phyloP scores from a whole-genome alignment of 2,888 invertebrate species.

The Rhingia campestris region DNA sequence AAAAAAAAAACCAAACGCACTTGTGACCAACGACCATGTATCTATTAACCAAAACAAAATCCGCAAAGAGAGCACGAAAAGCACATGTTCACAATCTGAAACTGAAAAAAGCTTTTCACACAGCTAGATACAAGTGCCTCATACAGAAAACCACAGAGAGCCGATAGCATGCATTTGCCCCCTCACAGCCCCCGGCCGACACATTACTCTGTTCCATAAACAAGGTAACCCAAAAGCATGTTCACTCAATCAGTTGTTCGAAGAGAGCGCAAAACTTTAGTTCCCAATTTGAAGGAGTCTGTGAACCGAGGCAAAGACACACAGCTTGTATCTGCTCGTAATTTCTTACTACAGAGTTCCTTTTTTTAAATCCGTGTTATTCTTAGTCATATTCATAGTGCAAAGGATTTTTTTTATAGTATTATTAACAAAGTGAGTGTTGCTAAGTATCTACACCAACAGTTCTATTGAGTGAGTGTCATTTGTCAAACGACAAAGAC shows the following conservation, averaged over 20 bases:
- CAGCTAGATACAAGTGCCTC: constrained; percentile 7
- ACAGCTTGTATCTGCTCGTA: constrained; percentile 11
- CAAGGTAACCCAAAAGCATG: constrained; percentile 44
- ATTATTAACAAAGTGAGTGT: constrained; percentile 15
- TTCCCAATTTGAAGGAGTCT: constrained; percentile 69
- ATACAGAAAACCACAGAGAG: constrained; percentile 21
- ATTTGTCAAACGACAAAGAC: constrained; percentile 8
- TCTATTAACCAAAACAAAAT: constrained; percentile 45
- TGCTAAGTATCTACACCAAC: constrained; percentile 9
- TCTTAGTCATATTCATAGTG: constrained; percentile 8
- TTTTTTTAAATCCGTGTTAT: constrained; percentile 30
- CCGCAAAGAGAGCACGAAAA: constrained; percentile 32
- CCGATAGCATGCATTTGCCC: constrained; percentile 31
- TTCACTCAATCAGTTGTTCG: constrained; percentile 65
- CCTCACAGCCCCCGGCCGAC: background rate
- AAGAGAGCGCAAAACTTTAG: constrained; percentile 72
- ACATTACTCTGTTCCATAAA: constrained; percentile 46
- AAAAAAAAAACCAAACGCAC: constrained; percentile 14
- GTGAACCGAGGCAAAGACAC: constrained; percentile 56
- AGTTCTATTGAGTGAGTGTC: constrained; percentile 44
- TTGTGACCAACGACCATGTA: constrained; percentile 55
- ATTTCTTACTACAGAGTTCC: constrained; percentile 48
- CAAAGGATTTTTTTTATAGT: constrained; percentile 14
- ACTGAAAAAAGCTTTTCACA: constrained; percentile 43
- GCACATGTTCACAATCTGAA: constrained; percentile 59